Conservation (phyloP, 2,888 invertebrate species). For the Orchesellides sinensis region DNA sequence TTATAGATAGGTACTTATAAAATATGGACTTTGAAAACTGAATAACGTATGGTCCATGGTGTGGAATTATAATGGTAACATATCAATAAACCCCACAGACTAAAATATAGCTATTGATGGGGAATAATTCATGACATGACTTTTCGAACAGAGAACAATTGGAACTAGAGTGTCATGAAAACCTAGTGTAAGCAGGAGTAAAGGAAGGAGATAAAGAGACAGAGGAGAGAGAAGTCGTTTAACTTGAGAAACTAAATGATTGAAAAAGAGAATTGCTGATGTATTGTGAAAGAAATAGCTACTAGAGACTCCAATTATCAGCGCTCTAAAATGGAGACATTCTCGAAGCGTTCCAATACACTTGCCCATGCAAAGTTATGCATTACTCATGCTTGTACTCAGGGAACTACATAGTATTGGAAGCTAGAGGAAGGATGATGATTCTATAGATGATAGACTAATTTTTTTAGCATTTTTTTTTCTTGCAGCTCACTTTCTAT, state of each 20-base stretch:
- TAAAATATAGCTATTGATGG: no score
- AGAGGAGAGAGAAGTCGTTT: conserved; percentile 24
- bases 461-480: conserved; percentile 11
- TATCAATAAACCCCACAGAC: no score
- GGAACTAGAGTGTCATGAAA: conserved; percentile 1
- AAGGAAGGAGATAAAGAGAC: conserved; percentile 7
- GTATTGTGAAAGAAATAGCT: conserved; percentile 30
- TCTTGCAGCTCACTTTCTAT: background rate
- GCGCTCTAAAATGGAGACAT: conserved; percentile 20
- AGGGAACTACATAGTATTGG: background rate
- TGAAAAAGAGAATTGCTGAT: conserved; percentile 26
- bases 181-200: background rate
- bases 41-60: no score
- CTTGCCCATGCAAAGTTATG: background rate
- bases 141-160: no score
- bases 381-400: background rate
- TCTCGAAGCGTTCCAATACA: background rate
- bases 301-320: conserved; percentile 39
- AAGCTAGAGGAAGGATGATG: conserved; percentile 5
- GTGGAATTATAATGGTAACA: no score
- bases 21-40: no score
- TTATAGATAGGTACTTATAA: no score
- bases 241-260: conserved; percentile 26
- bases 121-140: no score
- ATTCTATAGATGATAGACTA: conserved; percentile 8